phyloP scores from a whole-genome alignment of 2,797 vertebrate species.

The Peromyscus aztecus region DNA sequence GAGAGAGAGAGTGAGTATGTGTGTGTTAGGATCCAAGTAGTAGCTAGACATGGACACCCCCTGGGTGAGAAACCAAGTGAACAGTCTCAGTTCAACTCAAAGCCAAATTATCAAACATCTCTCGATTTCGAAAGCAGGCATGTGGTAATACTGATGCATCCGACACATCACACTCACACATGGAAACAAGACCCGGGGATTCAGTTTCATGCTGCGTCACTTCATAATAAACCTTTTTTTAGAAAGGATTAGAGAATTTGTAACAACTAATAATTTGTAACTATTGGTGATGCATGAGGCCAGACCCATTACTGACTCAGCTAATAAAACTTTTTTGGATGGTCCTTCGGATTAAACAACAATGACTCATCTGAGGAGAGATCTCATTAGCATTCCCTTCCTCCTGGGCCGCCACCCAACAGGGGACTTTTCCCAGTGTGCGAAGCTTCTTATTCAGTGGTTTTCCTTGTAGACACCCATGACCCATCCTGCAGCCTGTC shows the following conservation, averaged over 20 bases:
- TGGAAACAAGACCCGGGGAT: slow-evolving; percentile 18
- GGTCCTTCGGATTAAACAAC: slow-evolving; percentile 36
- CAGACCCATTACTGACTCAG: slow-evolving; percentile 44
- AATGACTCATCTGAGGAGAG: background rate
- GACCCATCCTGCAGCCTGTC: background rate
- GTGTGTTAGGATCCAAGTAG: background rate
- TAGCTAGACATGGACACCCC: background rate
- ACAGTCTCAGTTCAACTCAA: slow-evolving; percentile 22
- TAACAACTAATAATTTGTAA: background rate
- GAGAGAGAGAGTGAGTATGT: no score
- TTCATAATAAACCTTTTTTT: slow-evolving; percentile 31
- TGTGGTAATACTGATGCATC: background rate
- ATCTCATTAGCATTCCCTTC: slow-evolving; percentile 5
- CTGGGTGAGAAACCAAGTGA: background rate
- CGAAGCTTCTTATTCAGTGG: background rate
- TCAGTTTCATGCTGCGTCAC: background rate
- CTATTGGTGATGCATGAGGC: background rate
- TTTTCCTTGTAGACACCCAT: background rate
- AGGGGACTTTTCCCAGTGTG: background rate
- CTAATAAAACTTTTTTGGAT: slow-evolving; percentile 27
- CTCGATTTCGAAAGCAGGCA: slow-evolving; percentile 27
- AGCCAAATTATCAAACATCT: slow-evolving; percentile 40
- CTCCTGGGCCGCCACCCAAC: background rate
- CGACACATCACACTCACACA: background rate
- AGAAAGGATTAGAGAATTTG: slow-evolving; percentile 53